Percentiles rank a stretch among this genome's conserved stretches.
phyloP scores from a whole-genome alignment of 1,140 invertebrate genomes.

The Himalopsyche phryganea region DNA sequence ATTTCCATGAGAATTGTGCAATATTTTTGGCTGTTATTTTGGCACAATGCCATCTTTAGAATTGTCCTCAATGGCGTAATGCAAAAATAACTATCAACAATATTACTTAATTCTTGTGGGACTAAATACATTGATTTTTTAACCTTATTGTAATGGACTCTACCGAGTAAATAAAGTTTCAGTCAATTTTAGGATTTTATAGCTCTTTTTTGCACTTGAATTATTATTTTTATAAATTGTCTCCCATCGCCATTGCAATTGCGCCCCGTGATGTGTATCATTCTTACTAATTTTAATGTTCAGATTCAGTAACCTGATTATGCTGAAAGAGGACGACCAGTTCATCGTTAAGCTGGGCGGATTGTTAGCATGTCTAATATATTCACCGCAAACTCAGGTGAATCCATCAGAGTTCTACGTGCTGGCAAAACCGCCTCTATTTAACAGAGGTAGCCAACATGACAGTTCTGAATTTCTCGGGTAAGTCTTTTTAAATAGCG shows the following conservation, averaged over 20 bases:
- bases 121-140: no score
- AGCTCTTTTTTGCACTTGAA: no score
- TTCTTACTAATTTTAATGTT: conserved; percentile 6
- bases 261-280: background rate
- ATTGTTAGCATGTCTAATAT: conserved; percentile 70
- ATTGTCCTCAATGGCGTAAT: no score
- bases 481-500: conserved; percentile 46
- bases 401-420: conserved; percentile 68
- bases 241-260: conserved; percentile 3
- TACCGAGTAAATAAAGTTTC: no score
- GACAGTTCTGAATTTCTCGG: conserved; percentile 86
- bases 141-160: no score
- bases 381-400: conserved; percentile 61
- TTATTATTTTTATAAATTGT: no score
- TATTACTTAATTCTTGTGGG: no score
- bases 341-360: conserved; percentile 67
- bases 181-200: no score
- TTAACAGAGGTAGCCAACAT: conserved; percentile 73
- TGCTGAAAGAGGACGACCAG: conserved; percentile 52
- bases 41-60: no score
- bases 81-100: no score
- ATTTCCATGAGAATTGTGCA: no score
- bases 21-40: no score
- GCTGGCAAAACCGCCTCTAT: conserved; percentile 69
- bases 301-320: conserved; percentile 60